These are phyloP conservation scores for Chiloscyllium punctatum DNA, from an alignment of 2,797 vertebrate genomes.

Conservation along the genomic window DNA sequence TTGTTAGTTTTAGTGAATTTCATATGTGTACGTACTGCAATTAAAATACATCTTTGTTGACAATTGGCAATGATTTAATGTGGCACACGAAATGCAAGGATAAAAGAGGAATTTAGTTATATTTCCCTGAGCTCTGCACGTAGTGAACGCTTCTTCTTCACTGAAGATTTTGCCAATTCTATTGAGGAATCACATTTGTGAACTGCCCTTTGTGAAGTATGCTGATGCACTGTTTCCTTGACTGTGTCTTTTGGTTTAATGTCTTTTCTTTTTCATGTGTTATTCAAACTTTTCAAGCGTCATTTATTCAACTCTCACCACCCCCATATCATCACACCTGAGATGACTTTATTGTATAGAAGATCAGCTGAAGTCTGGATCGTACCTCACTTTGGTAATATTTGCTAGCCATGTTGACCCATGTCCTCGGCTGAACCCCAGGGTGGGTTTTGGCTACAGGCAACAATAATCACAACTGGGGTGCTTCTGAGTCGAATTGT, in stretches of 20 bases:
- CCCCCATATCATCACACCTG: neutral
- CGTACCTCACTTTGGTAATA: neutral
- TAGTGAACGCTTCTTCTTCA: neutral
- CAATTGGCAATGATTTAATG: conserved; percentile 11
- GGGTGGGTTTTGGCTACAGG: neutral
- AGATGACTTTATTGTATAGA: neutral
- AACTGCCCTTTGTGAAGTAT: neutral
- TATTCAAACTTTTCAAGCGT: neutral
- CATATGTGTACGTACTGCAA: neutral
- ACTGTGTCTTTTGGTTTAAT: neutral
- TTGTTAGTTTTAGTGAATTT: neutral
- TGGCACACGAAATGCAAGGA: neutral
- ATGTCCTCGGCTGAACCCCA: neutral
- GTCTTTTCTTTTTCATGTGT: neutral
- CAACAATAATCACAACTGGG: neutral
- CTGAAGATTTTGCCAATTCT: neutral
- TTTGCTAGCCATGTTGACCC: neutral
- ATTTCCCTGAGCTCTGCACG: neutral
- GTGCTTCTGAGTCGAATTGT: neutral
- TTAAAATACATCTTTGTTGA: neutral
- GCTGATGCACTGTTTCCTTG: neutral
- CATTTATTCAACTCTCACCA: neutral
- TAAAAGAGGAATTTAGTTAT: conserved; percentile 6
- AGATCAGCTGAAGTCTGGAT: neutral
- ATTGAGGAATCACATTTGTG: neutral